Base-by-base conservation (phyloP, 2,888 invertebrate genomes). In the Thymelicus lineola region DNA sequence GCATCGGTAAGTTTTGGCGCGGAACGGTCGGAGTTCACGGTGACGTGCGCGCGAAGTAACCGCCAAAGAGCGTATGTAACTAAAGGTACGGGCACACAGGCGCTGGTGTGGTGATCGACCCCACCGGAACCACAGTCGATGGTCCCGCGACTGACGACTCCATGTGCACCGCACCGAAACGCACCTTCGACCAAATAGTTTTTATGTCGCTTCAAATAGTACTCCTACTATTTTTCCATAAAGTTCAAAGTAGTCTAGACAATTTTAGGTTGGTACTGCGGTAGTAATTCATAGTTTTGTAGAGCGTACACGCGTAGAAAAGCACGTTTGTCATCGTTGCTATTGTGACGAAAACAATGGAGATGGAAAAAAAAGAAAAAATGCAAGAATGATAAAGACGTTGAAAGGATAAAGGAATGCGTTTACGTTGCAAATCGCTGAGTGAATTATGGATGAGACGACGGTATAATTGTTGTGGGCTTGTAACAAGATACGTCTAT, bases 121-220 rank as follows among this genome's bases (percentile, higher is more conserved):
- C 94, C 86, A 94, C 94, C 94, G 94, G 94, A 94, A 94, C 90
- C 90, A 93, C 93, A 93, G 83, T 94, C 89, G 88, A 88, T 91
- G 88, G 88, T 82, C 88, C 86, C 86, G 86, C 88, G 90, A 90
- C 91, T 91, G 88, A 82, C 90, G 88, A 86, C 83, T 86, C 83
- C 86, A 84, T 91, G 92, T 93, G 90, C 92, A 93, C 83, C 82
- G 85, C 89, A 90, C 93, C 93, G 93, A 90, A 88, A 91, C 93
- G 87, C 83, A 77, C 80, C 83, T 82, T 81, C 79, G 73, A 79
- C 81, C 76, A 77, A 81, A 80, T 81, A 62, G 61, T 69, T 69
- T 68, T 58, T 69, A 63, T 48, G 17, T 53, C 28, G 10, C 50
- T 42, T 58, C 58, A 57, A 69, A 69, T 68, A 63, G 10, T 42